These are phyloP conservation scores for Catharus bicknelli DNA, from an alignment of 2,113 vertebrate species.

Conservation along the genomic window DNA sequence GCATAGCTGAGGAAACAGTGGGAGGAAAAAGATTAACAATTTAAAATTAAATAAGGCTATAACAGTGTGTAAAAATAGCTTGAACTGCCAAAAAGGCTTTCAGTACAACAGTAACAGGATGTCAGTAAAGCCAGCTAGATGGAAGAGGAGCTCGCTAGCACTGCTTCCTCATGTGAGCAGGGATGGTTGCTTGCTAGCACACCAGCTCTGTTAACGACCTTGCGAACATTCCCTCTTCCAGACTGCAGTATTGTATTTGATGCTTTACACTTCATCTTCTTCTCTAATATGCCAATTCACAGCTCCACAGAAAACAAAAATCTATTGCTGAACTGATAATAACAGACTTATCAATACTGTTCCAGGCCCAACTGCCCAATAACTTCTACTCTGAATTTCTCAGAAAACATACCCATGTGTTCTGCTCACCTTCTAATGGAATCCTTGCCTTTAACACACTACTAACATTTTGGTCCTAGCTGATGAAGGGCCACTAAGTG, in stretches of 20 bases:
- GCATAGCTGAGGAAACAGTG: conserved; percentile 65
- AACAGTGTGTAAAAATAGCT: conserved; percentile 63
- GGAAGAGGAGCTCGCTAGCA: background rate
- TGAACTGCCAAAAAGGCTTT: conserved; percentile 54
- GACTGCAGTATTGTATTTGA: background rate
- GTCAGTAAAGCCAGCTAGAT: background rate
- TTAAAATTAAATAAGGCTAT: conserved; percentile 80
- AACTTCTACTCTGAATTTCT: background rate
- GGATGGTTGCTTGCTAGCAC: background rate
- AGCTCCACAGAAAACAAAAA: background rate
- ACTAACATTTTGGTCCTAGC: conserved; percentile 3
- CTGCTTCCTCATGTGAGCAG: background rate
- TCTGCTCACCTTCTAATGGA: background rate
- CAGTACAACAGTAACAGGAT: background rate
- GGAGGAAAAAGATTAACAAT: conserved; percentile 72
- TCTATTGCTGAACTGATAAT: conserved; percentile 4
- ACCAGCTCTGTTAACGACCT: background rate
- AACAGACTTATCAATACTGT: background rate
- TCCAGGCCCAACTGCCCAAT: background rate
- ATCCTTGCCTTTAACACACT: background rate
- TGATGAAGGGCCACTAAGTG: background rate
- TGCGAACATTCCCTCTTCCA: background rate
- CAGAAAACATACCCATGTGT: background rate
- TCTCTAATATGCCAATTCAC: background rate
- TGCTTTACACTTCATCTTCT: background rate